These are phyloP conservation scores for Melanostoma mellinum DNA, from an alignment of 2,888 invertebrate species.

Conservation along the genomic window DNA sequence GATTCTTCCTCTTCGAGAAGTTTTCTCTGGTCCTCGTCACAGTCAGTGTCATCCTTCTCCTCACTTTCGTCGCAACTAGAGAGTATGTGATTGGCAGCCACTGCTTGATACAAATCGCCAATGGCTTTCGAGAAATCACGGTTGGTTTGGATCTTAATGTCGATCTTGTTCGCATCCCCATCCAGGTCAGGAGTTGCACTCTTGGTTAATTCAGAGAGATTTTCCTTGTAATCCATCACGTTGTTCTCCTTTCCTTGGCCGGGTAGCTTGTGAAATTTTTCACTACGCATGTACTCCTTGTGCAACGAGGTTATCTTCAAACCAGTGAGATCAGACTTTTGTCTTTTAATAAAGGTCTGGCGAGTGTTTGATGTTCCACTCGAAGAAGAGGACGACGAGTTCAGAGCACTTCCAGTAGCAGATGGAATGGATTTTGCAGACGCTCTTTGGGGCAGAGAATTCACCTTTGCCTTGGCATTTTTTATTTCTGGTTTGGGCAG, in stretches of 20 bases:
- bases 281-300: slow-evolving; percentile 81
- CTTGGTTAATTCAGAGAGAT: slow-evolving; percentile 26
- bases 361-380: slow-evolving; percentile 68
- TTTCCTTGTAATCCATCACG: slow-evolving; percentile 33
- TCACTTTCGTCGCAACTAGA: slow-evolving; percentile 84
- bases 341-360: slow-evolving; percentile 81
- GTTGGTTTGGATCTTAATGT: slow-evolving; percentile 82
- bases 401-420: slow-evolving; percentile 13
- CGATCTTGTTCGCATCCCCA: slow-evolving; percentile 78
- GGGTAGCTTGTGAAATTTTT: slow-evolving; percentile 78
- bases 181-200: slow-evolving; percentile 62
- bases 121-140: slow-evolving; percentile 82
- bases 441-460: slow-evolving; percentile 76
- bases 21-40: slow-evolving; percentile 89
- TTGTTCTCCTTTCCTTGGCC: slow-evolving; percentile 63
- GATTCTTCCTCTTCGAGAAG: slow-evolving; percentile 90
- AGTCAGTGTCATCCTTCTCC: slow-evolving; percentile 82
- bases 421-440: slow-evolving; percentile 44
- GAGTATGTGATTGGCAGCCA: slow-evolving; percentile 72
- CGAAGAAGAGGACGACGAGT: slow-evolving; percentile 44
- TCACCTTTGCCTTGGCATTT: slow-evolving; percentile 81
- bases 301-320: slow-evolving; percentile 83
- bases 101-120: slow-evolving; percentile 80
- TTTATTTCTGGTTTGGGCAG: slow-evolving; percentile 79
- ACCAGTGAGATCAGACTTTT: slow-evolving; percentile 86